phyloP scores from a whole-genome alignment of 1,140 invertebrate species.

The Drosophila gunungcola region DNA sequence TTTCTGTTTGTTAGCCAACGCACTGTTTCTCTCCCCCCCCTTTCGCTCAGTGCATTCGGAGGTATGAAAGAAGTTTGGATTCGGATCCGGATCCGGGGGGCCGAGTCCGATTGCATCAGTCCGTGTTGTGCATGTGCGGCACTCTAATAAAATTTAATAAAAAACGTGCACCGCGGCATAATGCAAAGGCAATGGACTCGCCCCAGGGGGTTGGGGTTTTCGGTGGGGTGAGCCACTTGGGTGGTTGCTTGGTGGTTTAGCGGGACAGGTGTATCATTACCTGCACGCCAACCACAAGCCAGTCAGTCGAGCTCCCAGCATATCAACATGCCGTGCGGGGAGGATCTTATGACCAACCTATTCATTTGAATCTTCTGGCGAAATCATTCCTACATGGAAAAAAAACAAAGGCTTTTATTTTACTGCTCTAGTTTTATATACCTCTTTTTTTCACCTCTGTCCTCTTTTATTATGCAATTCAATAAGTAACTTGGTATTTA shows the following conservation, averaged over 20 bases:
- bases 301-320: slow-evolving; percentile 51
- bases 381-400: slow-evolving; percentile 22
- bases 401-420: not conserved
- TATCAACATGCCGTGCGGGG: slow-evolving; percentile 60
- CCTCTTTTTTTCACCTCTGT: too few relatives aligned
- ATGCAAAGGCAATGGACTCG: slow-evolving; percentile 69
- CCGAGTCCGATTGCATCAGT: slow-evolving; percentile 9
- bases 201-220: slow-evolving; percentile 10
- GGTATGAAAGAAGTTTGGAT: slow-evolving; percentile 41
- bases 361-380: slow-evolving; percentile 61
- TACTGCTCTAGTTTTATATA: not conserved
- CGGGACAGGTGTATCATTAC: slow-evolving; percentile 35
- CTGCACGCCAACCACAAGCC: slow-evolving; percentile 54
- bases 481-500: too few relatives aligned
- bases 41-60: slow-evolving; percentile 7
- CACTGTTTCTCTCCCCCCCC: not conserved
- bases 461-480: too few relatives aligned
- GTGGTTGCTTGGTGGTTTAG: not conserved
- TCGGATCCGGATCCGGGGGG: not conserved
- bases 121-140: slow-evolving; percentile 61
- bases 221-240: not conserved
- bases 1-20: slow-evolving; percentile 15
- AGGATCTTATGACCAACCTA: slow-evolving; percentile 55
- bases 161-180: slow-evolving; percentile 77
- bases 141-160: slow-evolving; percentile 82